phyloP scores from a whole-genome alignment of 2,797 vertebrate species.

The Cottoperca gobio region DNA sequence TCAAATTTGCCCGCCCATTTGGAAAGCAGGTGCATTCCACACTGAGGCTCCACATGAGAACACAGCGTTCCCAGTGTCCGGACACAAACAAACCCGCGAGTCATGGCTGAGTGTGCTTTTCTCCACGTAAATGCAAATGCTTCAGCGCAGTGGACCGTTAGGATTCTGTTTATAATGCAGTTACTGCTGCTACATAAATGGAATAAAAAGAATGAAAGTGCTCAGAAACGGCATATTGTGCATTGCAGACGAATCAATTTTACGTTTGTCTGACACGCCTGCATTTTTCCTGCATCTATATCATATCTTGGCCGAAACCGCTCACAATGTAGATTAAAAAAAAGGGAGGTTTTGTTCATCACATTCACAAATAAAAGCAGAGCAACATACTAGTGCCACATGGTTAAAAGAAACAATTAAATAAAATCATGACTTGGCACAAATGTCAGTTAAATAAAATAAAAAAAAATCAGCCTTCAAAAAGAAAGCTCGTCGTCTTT shows the following conservation, averaged over 20 bases:
- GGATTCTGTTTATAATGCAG: slow-evolving; percentile 23
- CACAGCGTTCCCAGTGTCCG: slow-evolving; percentile 71
- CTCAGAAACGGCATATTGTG: slow-evolving; percentile 7
- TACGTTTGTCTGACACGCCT: not conserved
- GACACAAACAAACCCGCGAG: slow-evolving; percentile 32
- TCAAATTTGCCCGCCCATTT: slow-evolving; percentile 16
- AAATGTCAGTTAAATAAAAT: slow-evolving; percentile 53
- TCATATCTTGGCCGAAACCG: not conserved
- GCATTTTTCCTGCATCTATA: not conserved
- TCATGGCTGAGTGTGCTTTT: slow-evolving; percentile 32
- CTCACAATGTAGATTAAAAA: not conserved
- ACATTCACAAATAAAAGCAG: not conserved
- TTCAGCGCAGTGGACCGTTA: slow-evolving; percentile 9
- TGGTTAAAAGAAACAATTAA: not conserved
- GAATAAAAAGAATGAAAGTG: too few relatives aligned
- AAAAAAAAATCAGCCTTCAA: slow-evolving; percentile 43
- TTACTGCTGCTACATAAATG: too few relatives aligned
- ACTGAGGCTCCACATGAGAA: slow-evolving; percentile 60
- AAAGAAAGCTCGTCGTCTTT: slow-evolving; percentile 6
- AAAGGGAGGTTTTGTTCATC: slow-evolving; percentile 12
- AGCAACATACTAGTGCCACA: slow-evolving; percentile 30
- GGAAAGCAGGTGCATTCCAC: slow-evolving; percentile 83
- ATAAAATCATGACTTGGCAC: slow-evolving; percentile 25
- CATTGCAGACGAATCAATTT: not conserved
- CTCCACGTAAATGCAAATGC: slow-evolving; percentile 51